Evolutionary conservation across 2,113 vertebrate species (phyloP), one percentile per base, ranked within the genome.

Genomic region (Ariopsis seemanni): DNA sequence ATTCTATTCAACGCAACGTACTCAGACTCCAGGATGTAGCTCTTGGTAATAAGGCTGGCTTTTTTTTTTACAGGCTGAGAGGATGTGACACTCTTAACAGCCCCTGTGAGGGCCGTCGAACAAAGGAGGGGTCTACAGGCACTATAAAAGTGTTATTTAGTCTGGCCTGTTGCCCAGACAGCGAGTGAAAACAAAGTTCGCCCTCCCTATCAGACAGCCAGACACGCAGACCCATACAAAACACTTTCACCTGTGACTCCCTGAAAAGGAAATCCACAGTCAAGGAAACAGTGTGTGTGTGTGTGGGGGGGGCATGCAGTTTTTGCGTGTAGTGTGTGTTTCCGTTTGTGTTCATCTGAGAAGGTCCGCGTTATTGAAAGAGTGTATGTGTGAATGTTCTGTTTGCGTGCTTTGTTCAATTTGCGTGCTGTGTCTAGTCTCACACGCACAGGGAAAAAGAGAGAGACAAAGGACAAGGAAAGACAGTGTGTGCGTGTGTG

Each of bases 161-260:
- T 91, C 92, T 94, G 95, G 94, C 92, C 67, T 53, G 83, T 89
- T 89, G 93, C 94, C 94, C 25, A 20, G 91, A 91, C 58, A 58
- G 91, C 91, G 87, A 93, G 93, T 87, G 91, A 94, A 94, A 94
- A 95, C 94, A 94, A 94, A 94, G 89, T 89, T 90, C 78, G 88
- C 88, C 90, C 90, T 90, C 82, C 69, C 87, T 90, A 91, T 92
- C 87, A 92, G 92, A 89, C 87, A 3, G 87, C 89, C 85, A 94
- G 93, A 93, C 93, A 87, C 88, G 85, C 90, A 88, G 84, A 88
- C 90, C 90, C 86, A 89, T 62, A 63, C 74, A 89, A 80, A 93
- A 91, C 89, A 93, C 93, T 93, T 94, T 93, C 92, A 94, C 95
- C 95, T 95, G 93, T 90, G 90, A 88, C 88, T 88, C 87, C 83